Evolutionary conservation across 2,113 vertebrate genomes (phyloP).

Genomic region (Epinephelus cyanopodus): DNA sequence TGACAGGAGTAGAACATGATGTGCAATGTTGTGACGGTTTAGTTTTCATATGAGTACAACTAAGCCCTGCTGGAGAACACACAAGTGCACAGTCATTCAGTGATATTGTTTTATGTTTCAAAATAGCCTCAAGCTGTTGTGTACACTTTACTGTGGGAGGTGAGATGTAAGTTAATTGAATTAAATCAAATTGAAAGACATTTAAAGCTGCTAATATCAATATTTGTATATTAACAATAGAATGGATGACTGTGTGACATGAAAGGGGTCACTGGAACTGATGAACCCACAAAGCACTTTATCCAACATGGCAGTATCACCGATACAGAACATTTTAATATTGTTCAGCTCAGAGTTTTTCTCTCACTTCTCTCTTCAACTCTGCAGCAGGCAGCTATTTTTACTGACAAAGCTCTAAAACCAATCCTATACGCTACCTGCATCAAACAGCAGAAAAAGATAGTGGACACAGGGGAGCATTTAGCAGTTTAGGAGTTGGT

Average conservation of each 20-base stretch:
- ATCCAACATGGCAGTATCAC: too few species aligned
- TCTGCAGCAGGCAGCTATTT: too few species aligned
- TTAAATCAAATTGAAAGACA: neutral
- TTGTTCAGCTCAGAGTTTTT: too few species aligned
- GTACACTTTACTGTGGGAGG: neutral
- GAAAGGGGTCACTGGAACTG: too few species aligned
- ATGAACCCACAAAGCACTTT: too few species aligned
- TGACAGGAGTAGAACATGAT: conserved; percentile 22
- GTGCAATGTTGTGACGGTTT: conserved; percentile 1
- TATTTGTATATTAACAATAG: neutral
- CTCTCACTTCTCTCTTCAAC: too few species aligned
- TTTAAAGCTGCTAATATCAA: neutral
- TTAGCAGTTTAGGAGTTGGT: too few species aligned
- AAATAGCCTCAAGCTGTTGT: conserved; percentile 6
- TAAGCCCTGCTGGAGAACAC: conserved; percentile 36
- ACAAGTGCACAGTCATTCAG: conserved; percentile 20
- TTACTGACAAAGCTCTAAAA: too few species aligned
- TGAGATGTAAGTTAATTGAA: neutral
- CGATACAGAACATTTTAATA: too few species aligned
- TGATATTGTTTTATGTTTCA: neutral
- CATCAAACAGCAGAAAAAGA: too few species aligned
- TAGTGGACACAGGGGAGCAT: too few species aligned
- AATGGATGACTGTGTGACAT: neutral
- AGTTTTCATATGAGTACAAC: conserved; percentile 1
- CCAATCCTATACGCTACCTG: too few species aligned